phyloP scores from a whole-genome alignment of 2,888 invertebrate species.

The Xanthostigma xanthostigma region DNA sequence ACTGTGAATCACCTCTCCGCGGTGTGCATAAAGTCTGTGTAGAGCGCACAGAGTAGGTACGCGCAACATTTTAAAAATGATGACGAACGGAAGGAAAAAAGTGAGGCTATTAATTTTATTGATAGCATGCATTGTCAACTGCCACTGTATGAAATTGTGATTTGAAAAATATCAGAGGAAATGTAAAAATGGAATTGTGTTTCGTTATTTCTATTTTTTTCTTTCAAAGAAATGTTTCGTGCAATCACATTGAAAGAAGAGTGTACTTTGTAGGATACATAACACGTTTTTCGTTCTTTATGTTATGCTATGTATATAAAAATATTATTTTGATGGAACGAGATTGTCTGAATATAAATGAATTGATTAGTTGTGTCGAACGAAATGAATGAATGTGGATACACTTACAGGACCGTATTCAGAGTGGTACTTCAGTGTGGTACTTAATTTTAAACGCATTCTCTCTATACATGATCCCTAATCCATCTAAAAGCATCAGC shows the following conservation, averaged over 20 bases:
- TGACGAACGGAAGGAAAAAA: slow-evolving; percentile 20
- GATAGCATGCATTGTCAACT: slow-evolving; percentile 19
- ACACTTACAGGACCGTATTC: too few species aligned
- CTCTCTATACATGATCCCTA: too few species aligned
- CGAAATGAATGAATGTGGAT: too few species aligned
- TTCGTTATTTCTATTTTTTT: not conserved
- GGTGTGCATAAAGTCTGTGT: not conserved
- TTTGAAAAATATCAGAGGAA: slow-evolving; percentile 1
- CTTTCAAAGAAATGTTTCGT: not conserved
- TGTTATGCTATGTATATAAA: too few species aligned
- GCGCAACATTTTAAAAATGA: slow-evolving; percentile 12
- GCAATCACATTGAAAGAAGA: not conserved
- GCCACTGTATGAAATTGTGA: slow-evolving; percentile 1
- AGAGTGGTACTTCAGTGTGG: too few species aligned
- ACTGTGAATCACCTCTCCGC: not conserved
- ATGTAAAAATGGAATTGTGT: slow-evolving; percentile 3
- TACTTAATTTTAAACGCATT: too few species aligned
- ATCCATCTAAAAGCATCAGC: too few species aligned
- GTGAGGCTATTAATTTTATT: slow-evolving; percentile 23
- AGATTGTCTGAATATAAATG: too few species aligned
- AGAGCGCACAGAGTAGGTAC: not conserved
- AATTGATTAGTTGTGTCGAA: too few species aligned
- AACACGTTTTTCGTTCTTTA: too few species aligned
- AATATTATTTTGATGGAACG: too few species aligned
- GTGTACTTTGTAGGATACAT: not conserved